Conservation (phyloP, 2,113 vertebrate species). For the Coturnix japonica region DNA sequence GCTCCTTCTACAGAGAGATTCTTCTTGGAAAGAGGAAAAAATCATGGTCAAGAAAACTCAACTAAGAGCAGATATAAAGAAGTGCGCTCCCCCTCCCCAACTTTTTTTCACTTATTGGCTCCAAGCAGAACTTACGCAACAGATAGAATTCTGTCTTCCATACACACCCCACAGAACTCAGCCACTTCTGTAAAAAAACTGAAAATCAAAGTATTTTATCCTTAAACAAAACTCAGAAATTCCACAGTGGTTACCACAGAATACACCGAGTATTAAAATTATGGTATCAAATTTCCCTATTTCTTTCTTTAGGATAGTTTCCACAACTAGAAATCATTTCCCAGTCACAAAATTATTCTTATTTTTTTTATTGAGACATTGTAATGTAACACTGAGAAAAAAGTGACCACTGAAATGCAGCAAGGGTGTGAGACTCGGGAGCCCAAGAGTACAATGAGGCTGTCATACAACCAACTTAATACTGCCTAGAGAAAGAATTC, state of each 20-base stretch:
- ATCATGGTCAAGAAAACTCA: background rate
- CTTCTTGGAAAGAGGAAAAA: background rate
- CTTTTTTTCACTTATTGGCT: background rate
- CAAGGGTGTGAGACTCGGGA: background rate
- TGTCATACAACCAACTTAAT: background rate
- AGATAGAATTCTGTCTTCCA: background rate
- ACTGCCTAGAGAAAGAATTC: background rate
- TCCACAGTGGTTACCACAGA: background rate
- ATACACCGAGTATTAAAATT: background rate
- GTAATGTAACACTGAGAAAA: background rate
- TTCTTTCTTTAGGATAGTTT: background rate
- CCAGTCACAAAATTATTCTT: background rate
- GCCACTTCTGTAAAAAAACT: background rate
- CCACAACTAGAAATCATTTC: background rate
- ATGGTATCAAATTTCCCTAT: background rate
- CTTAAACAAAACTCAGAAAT: background rate
- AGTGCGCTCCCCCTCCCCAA: background rate
- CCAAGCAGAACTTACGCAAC: background rate
- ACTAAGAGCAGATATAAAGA: background rate
- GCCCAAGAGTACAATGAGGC: background rate
- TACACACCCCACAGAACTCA: background rate
- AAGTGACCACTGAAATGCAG: background rate
- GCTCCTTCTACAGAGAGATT: background rate
- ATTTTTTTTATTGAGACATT: background rate
- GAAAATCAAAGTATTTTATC: background rate